phyloP scores from a whole-genome alignment of 2,797 vertebrate species.

The Columba guinea region DNA sequence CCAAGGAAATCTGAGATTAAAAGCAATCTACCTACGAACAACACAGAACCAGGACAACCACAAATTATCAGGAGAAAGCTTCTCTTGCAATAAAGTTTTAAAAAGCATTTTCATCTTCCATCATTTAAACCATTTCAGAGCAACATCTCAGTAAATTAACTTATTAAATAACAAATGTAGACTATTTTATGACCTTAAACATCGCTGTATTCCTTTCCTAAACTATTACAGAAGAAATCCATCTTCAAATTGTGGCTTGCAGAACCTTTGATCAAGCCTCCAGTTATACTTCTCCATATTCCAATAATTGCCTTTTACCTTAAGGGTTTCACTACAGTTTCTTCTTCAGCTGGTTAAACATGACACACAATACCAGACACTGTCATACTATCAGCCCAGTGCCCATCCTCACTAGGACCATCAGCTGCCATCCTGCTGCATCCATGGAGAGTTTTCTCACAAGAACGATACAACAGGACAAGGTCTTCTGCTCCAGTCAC shows the following conservation, averaged over 20 bases:
- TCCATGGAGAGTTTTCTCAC: background rate
- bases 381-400: no score
- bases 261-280: background rate
- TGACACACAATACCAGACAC: fast-evolving
- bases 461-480: background rate
- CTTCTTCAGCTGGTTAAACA: background rate
- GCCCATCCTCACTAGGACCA: background rate
- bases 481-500: background rate
- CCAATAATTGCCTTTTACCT: background rate
- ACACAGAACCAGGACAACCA: background rate
- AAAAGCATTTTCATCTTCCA: background rate
- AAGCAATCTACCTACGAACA: background rate
- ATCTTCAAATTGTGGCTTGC: background rate
- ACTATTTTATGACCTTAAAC: background rate
- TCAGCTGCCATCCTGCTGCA: fast-evolving
- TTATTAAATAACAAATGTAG: fast-evolving
- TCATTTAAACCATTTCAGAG: background rate
- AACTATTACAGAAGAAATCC: background rate
- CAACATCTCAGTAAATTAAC: background rate
- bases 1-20: background rate
- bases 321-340: background rate
- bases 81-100: fast-evolving
- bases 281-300: no score
- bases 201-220: background rate
- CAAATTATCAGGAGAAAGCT: background rate